Conservation (phyloP, 2,113 vertebrate species). For the Brienomyrus brachyistius region DNA sequence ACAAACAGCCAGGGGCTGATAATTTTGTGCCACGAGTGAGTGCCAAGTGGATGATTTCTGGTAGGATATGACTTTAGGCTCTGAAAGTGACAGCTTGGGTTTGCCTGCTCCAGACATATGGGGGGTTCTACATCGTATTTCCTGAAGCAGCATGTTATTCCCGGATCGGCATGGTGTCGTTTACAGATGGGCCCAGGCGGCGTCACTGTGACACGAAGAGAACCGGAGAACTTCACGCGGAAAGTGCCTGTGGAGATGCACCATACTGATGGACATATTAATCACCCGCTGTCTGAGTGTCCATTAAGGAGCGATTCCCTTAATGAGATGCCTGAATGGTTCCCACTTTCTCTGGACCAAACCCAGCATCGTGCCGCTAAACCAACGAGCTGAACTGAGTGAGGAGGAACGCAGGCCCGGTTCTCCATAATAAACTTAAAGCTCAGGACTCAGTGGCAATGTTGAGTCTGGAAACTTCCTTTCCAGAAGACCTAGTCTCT, state of each 20-base stretch:
- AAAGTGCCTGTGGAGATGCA: not conserved
- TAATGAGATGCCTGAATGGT: conserved; percentile 25
- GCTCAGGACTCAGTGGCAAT: conserved; percentile 12
- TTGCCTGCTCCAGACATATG: not conserved
- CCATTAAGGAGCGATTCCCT: conserved; percentile 34
- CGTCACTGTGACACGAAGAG: not conserved
- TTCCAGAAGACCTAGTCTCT: conserved; percentile 16
- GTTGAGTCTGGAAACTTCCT: conserved; percentile 28
- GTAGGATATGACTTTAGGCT: not conserved
- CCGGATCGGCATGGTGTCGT: not conserved
- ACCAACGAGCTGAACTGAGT: conserved; percentile 30
- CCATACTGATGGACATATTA: not conserved
- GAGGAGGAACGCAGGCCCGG: conserved; percentile 19
- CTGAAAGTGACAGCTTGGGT: conserved; percentile 1
- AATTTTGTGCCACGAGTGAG: not conserved
- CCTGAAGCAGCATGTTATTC: not conserved
- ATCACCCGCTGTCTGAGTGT: conserved; percentile 27
- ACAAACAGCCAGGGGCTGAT: not conserved
- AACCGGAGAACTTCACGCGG: not conserved
- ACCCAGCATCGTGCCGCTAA: conserved; percentile 10
- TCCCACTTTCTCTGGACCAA: conserved; percentile 26
- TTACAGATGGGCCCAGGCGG: not conserved
- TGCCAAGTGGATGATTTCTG: not conserved
- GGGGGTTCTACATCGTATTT: not conserved
- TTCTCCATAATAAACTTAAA: conserved; percentile 31